Base-by-base conservation (phyloP, 1,140 invertebrate species). In the Drosophila kanapiae region DNA sequence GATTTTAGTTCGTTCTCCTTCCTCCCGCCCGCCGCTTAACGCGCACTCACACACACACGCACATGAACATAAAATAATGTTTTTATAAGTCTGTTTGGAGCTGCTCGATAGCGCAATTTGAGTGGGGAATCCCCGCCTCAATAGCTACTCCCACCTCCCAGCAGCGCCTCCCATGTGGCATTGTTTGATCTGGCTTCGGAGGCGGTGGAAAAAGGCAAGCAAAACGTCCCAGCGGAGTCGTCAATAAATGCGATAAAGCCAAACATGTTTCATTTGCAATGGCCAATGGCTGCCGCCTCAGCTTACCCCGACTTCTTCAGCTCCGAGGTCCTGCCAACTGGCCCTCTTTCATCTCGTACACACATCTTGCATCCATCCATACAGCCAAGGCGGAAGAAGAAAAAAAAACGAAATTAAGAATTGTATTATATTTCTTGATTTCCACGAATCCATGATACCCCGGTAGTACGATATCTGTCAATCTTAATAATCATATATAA, bases 201-300 rank as follows among this genome's bases (percentile, higher is more conserved):
- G 71, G 37, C 62, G n/a, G 60, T 48, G 71, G 58, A 42, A 47
- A 69, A 61, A 43, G 61, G 70, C 68, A 77, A 65, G 63, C 84
- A 88, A 88, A 90, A 65, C 81, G 84, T 88, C 84, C 84, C 84
- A 79, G 60, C 58, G 84, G 84, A 88, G 84, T 88, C 84, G 84
- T 88, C 84, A 88, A 88, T 88, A 88, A 88, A 88, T 90, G 81
- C 84, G 84, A 88, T 88, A 88, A 88, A 90, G 82, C 85, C 85
- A 88, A 90, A 84, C 84, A 88, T 88, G 84, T 90, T 88, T 90
- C 84, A 90, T 90, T 88, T 88, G 84, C 84, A 87, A 67, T 59
- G 79, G 76, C 76, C 75, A 79, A 78, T 71, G 76, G 75, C 57
- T 78, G 75, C 49, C 29, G 29, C 35, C 40, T 56, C 48, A 54